These are phyloP conservation scores for Craterocephalus amniculus DNA, from an alignment of 2,797 vertebrate species.

Conservation along the genomic window DNA sequence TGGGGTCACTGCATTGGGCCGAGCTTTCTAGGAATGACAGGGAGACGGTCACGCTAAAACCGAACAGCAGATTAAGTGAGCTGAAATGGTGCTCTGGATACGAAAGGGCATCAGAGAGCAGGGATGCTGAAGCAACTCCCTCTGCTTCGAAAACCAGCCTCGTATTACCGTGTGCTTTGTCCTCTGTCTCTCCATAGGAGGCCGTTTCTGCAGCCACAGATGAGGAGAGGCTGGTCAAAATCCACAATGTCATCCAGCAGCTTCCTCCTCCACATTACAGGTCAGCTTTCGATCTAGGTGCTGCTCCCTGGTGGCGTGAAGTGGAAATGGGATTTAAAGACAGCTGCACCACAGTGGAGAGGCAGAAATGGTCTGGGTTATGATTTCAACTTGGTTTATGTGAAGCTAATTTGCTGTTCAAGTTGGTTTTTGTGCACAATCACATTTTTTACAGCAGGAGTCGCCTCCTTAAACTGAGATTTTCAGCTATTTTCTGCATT, in stretches of 20 bases:
- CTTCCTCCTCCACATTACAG: conserved; percentile 98
- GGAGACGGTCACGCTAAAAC: conserved; percentile 38
- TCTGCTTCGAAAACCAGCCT: conserved; percentile 43
- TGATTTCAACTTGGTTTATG: not conserved
- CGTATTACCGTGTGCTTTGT: conserved; percentile 39
- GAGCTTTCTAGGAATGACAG: conserved; percentile 56
- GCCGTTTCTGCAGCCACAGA: conserved; percentile 96
- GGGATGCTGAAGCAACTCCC: conserved; percentile 38
- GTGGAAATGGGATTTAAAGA: not conserved
- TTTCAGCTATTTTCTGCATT: not conserved
- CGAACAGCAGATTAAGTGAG: conserved; percentile 54
- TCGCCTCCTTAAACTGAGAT: not conserved
- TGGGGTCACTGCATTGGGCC: conserved; percentile 45
- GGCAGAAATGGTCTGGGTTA: not conserved
- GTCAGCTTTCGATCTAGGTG: conserved; percentile 72
- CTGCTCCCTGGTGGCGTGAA: conserved; percentile 58
- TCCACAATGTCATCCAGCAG: conserved; percentile 98
- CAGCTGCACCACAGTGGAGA: not conserved
- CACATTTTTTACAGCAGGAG: not conserved
- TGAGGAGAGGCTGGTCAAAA: conserved; percentile 94
- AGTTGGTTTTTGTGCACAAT: not conserved
- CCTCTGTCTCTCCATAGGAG: conserved; percentile 82
- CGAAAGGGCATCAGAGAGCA: conserved; percentile 26
- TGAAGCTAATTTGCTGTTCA: not conserved
- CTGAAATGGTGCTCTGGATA: conserved; percentile 46